Percentiles rank a stretch among this genome's conserved stretches.
Evolutionary conservation across 2,888 invertebrate species (phyloP).

Genomic region (Drosophila mimica): DNA sequence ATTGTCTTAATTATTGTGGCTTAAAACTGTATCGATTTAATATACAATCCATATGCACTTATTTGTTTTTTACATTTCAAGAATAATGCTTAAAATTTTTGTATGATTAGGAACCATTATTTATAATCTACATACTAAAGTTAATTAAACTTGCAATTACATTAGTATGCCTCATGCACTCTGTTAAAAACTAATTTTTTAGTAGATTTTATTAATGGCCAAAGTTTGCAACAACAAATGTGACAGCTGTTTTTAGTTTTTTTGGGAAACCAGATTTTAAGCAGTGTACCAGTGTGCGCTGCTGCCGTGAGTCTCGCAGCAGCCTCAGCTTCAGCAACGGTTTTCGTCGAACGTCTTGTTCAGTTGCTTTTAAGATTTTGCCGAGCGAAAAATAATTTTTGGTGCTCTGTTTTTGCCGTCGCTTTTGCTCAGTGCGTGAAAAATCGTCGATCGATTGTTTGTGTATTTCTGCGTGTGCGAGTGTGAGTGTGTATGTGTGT

Average conservation of each 20-base stretch:
- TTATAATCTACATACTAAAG: background rate
- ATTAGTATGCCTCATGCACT: background rate
- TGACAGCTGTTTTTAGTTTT: constrained; percentile 20
- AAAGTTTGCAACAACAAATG: constrained; percentile 1
- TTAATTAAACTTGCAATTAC: background rate
- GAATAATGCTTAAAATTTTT: background rate
- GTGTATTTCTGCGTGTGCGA: constrained; percentile 35
- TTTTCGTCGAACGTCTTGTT: constrained; percentile 70
- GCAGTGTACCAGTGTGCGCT: constrained; percentile 53
- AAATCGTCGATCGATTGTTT: constrained; percentile 55
- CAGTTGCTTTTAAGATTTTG: constrained; percentile 82
- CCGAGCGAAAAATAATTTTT: constrained; percentile 78
- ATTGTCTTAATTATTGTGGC: background rate
- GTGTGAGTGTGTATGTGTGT: constrained; percentile 17
- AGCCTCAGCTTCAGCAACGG: constrained; percentile 66
- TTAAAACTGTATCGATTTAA: background rate
- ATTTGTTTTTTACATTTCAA: background rate
- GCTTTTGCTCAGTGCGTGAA: constrained; percentile 52
- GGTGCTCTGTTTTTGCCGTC: constrained; percentile 46
- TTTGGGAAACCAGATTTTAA: background rate
- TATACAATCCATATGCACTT: background rate
- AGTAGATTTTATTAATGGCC: background rate
- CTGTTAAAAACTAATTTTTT: background rate
- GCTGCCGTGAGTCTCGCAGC: constrained; percentile 38
- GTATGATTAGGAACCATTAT: background rate